A percentile compares a stretch with the other conserved stretches of the same genome.
Conservation (phyloP, 2,113 vertebrate genomes). For the Campylorhamphus procurvoides region DNA sequence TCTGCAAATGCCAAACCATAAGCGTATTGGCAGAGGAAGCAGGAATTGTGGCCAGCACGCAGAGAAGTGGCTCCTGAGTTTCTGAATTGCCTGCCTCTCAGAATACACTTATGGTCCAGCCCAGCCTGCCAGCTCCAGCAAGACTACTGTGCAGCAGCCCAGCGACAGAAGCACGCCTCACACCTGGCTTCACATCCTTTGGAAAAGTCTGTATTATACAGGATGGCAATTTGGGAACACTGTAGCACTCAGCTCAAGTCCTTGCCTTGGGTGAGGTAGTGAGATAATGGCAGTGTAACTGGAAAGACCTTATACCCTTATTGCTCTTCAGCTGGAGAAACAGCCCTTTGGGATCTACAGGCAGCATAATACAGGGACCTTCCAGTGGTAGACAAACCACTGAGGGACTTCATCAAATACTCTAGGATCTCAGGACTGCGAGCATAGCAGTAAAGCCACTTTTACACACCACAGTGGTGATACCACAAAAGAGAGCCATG, state of each 20-base stretch:
- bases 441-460: not conserved
- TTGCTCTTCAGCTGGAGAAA: not conserved
- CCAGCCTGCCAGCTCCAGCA: not conserved
- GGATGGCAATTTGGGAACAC: not conserved
- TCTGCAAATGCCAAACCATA: conserved; percentile 74
- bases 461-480: not conserved
- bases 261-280: not conserved
- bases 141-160: not conserved
- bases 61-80: conserved; percentile 68
- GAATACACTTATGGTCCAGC: not conserved
- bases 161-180: not conserved
- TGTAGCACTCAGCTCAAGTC: not conserved
- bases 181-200: not conserved
- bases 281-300: not conserved
- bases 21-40: conserved; percentile 62
- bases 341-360: not conserved
- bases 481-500: not conserved
- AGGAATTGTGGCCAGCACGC: conserved; percentile 54
- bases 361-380: not conserved
- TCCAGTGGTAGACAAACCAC: not conserved
- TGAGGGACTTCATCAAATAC: not conserved
- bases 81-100: conserved; percentile 57
- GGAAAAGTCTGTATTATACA: not conserved
- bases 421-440: not conserved
- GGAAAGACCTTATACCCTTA: not conserved